phyloP scores from a whole-genome alignment of 2,797 vertebrate species.

The Ambastaia sidthimunki region DNA sequence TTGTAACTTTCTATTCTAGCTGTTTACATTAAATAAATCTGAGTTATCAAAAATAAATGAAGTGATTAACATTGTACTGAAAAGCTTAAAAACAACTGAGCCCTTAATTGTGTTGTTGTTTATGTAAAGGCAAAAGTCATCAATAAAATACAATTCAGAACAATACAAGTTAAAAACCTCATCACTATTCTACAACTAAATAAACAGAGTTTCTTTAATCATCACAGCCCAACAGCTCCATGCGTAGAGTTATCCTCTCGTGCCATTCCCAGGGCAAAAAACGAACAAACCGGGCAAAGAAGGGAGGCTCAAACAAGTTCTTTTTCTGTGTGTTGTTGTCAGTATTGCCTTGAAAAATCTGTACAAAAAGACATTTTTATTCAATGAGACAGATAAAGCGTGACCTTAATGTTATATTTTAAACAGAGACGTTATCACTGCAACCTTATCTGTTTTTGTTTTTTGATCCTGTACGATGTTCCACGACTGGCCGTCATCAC shows the following conservation, averaged over 20 bases:
- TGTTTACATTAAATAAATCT: constrained; percentile 26
- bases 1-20: constrained; percentile 28
- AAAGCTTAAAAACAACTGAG: not conserved
- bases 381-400: not conserved
- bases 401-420: not conserved
- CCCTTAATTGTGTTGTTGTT: not conserved
- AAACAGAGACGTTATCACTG: constrained; percentile 31
- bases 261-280: constrained; percentile 94
- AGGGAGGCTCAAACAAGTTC: constrained; percentile 87
- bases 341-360: constrained; percentile 92
- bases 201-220: constrained; percentile 65
- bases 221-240: constrained; percentile 95
- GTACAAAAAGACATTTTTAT: not conserved
- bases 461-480: constrained; percentile 78
- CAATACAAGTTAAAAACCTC: not conserved
- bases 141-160: constrained; percentile 17
- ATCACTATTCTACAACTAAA: not conserved
- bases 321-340: constrained; percentile 95
- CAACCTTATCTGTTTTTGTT: constrained; percentile 81
- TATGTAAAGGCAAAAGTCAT: constrained; percentile 3
- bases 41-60: constrained; percentile 3
- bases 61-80: constrained; percentile 33
- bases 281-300: constrained; percentile 86
- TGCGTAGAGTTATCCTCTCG: constrained; percentile 91
- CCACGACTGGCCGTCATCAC: constrained; percentile 83